These are phyloP conservation scores for Camponotus fellah DNA, from an alignment of 2,888 invertebrate species.

Conservation along the genomic window DNA sequence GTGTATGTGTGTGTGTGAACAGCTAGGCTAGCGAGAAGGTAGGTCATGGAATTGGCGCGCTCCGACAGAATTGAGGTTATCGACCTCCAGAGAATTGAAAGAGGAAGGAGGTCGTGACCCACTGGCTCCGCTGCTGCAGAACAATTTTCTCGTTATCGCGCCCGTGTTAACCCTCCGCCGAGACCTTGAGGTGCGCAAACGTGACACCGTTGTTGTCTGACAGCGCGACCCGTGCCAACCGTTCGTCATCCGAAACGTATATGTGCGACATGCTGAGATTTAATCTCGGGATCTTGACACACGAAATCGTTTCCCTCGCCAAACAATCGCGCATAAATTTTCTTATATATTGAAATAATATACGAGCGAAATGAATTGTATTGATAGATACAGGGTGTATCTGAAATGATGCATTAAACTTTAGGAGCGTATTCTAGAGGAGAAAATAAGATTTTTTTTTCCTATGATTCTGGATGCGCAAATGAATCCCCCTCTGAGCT, in stretches of 20 bases:
- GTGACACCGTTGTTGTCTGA: slow-evolving; percentile 61
- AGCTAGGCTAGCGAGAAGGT: slow-evolving; percentile 66
- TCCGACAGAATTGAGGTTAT: slow-evolving; percentile 76
- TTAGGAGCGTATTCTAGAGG: no score
- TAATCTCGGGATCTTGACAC: neutral
- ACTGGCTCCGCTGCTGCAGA: slow-evolving; percentile 70
- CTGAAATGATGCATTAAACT: no score
- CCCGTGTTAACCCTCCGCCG: slow-evolving; percentile 61
- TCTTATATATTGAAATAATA: neutral
- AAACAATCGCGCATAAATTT: neutral
- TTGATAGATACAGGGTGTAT: neutral
- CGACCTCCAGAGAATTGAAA: slow-evolving; percentile 76
- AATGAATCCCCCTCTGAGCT: no score
- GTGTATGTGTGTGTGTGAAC: slow-evolving; percentile 4
- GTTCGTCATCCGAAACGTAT: neutral
- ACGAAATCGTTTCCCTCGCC: neutral
- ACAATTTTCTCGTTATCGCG: slow-evolving; percentile 76
- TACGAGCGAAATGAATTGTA: neutral
- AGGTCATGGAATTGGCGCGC: slow-evolving; percentile 75
- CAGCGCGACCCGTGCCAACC: slow-evolving; percentile 11
- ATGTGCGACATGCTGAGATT: neutral
- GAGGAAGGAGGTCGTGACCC: slow-evolving; percentile 80
- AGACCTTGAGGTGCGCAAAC: slow-evolving; percentile 65
- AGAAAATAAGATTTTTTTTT: no score
- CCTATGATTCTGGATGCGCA: no score